Evolutionary conservation across 2,113 vertebrate genomes (phyloP), one percentile per base, ranked within the genome.

Genomic region (Alaudala cheleensis): DNA sequence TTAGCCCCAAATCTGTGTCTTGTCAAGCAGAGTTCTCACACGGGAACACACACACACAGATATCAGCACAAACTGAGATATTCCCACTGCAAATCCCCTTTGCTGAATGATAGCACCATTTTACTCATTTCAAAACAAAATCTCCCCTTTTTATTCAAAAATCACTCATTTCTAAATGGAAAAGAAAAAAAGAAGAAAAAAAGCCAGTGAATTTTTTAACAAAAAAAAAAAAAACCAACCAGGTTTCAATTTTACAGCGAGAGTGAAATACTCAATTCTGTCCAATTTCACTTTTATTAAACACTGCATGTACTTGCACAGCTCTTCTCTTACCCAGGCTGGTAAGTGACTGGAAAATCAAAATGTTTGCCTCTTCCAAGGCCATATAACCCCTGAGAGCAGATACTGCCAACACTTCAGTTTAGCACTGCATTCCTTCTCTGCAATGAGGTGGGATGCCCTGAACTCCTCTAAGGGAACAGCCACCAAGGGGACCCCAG

Each of bases 221-320:
- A 17, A 15, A 80, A 88, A 81, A 81, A 76, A 34, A 37, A 37
- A 37, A 37, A 37, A n/a, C n/a, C n/a, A 42, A 62, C 22, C 14
- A 5, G 42, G 92, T 96, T 96, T 97, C 91, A 5, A 14, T 95
- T 94, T 95, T 92, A 92, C 84, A 62, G 42, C 14, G 24, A 65
- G 44, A 33, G 74, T 73, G 87, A 94, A 92, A 90, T 37, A 87
- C 93, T 73, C 71, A 65, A 3, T 77, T 85, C 73, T 87, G 78
- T 12, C 45, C 6, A 53, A 87, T 95, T 95, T 96, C 91, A 91
- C 85, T 96, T 95, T 95, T 93, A 69, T 92, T 79, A 50, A 65
- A 90, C 7, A 1, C 14, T 45, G 70, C 57, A 16, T 79, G 57
- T 84, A 50, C 54, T 88, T 82, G 54, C 50, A 87, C 53, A 76